Percentiles rank a stretch among this genome's conserved stretches.
Conservation (phyloP, 2,888 invertebrate genomes). For the Andrena praecox region DNA sequence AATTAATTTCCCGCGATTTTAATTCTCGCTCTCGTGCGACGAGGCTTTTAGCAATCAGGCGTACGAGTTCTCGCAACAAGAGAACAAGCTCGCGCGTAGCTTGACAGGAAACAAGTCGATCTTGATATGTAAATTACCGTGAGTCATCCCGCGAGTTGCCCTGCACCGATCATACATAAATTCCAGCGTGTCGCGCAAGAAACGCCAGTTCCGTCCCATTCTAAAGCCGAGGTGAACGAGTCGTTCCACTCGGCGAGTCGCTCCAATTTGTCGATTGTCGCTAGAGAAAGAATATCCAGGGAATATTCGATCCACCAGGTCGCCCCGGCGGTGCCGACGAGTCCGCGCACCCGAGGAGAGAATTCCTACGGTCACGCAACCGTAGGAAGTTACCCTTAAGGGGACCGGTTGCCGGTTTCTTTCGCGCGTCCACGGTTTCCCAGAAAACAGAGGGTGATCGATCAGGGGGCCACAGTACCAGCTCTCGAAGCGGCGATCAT, state of each 20-base stretch:
- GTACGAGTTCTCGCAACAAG: not conserved
- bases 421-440: conserved; percentile 31
- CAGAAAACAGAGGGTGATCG: conserved; percentile 41
- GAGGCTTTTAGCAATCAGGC: not conserved
- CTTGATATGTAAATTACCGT: conserved; percentile 23
- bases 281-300: conserved; percentile 35
- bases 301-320: conserved; percentile 38
- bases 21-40: not conserved
- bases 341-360: conserved; percentile 7
- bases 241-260: conserved; percentile 28
- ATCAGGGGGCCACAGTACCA: conserved; percentile 45
- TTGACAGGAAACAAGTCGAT: not conserved
- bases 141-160: conserved; percentile 27
- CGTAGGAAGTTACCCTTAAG: conserved; percentile 58
- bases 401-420: conserved; percentile 35
- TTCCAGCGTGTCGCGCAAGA: conserved; percentile 32
- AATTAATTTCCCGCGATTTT: not conserved
- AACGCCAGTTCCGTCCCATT: conserved; percentile 41
- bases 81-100: not conserved
- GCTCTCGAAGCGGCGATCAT: conserved; percentile 47
- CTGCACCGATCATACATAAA: conserved; percentile 4
- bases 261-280: conserved; percentile 54
- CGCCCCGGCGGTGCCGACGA: not conserved
- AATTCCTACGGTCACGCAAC: conserved; percentile 34
- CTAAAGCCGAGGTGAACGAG: conserved; percentile 45